These are phyloP conservation scores for Pelecanus crispus DNA, from an alignment of 2,113 vertebrate genomes.

Conservation along the genomic window DNA sequence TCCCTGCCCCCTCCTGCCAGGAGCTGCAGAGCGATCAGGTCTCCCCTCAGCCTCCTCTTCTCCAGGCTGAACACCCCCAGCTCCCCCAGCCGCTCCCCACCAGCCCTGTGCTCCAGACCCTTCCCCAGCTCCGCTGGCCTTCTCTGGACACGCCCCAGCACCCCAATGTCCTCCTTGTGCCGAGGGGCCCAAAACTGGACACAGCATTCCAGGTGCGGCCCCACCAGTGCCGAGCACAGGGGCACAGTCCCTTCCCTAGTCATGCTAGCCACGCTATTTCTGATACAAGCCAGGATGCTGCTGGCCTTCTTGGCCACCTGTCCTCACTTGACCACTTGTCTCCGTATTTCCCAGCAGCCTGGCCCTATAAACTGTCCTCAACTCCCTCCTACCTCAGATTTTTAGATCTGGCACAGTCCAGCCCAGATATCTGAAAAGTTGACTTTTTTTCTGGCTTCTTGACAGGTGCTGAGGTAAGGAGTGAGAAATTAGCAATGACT, in stretches of 20 bases:
- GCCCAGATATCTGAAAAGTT: neutral
- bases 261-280: neutral
- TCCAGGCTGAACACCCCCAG: too few relatives aligned
- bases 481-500: neutral
- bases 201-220: too few relatives aligned
- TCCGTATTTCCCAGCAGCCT: neutral
- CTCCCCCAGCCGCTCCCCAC: too few relatives aligned
- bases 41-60: too few relatives aligned
- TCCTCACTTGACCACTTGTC: neutral
- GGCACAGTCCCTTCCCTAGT: fast-evolving
- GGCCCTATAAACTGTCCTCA: neutral
- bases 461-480: neutral
- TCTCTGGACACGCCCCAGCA: too few relatives aligned
- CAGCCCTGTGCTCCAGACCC: too few relatives aligned
- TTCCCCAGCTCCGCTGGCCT: too few relatives aligned
- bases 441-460: neutral
- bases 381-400: neutral
- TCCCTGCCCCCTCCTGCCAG: too few relatives aligned
- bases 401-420: neutral
- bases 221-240: neutral
- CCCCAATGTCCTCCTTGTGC: too few relatives aligned
- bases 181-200: too few relatives aligned
- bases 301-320: neutral
- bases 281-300: neutral
- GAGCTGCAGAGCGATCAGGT: too few relatives aligned